A percentile compares a stretch with the other conserved stretches of the same genome.
phyloP scores from a whole-genome alignment of 2,888 invertebrate genomes.

The Meteorus cinctellus region DNA sequence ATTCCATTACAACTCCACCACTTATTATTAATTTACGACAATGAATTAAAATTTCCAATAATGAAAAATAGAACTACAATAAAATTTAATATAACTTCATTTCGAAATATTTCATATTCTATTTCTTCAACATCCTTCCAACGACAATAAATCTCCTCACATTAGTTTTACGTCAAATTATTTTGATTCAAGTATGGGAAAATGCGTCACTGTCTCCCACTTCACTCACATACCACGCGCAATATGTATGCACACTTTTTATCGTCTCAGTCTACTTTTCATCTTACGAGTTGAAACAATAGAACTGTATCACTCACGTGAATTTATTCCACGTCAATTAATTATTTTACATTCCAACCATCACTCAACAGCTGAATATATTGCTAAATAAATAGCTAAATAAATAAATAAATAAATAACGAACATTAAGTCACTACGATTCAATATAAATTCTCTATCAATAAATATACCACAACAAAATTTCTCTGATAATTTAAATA shows the following conservation, averaged over 20 bases:
- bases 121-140: too few relatives aligned
- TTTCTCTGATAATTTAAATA: not conserved
- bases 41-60: too few relatives aligned
- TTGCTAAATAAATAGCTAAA: not conserved
- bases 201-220: conserved; percentile 10
- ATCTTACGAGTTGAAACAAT: not conserved
- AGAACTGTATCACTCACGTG: not conserved
- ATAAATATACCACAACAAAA: not conserved
- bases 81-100: too few relatives aligned
- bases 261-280: conserved; percentile 11
- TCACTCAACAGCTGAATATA: not conserved
- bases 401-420: not conserved
- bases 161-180: not conserved
- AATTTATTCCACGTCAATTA: not conserved
- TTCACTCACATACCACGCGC: not conserved
- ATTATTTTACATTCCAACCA: not conserved
- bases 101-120: too few relatives aligned
- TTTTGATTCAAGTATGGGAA: not conserved
- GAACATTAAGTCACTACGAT: not conserved
- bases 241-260: conserved; percentile 1
- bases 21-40: too few relatives aligned
- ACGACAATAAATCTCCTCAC: too few relatives aligned
- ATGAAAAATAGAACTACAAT: too few relatives aligned
- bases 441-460: not conserved
- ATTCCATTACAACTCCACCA: not conserved